phyloP scores from a whole-genome alignment of 2,113 vertebrate species.

The Myotis davidii region DNA sequence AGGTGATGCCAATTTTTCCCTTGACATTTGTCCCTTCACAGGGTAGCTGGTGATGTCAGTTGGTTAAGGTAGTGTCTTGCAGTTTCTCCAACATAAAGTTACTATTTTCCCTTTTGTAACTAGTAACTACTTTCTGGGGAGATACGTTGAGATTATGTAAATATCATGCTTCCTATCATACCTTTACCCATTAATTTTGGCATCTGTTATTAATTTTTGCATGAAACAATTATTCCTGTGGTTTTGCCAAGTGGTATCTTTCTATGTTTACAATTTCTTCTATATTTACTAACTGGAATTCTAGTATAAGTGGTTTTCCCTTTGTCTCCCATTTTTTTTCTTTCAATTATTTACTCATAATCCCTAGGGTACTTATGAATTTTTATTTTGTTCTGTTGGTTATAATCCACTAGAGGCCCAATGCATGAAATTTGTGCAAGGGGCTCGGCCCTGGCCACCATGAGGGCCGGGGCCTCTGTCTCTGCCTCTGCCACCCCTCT shows the following conservation, averaged over 20 bases:
- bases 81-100: neutral
- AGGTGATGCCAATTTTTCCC: accelerated
- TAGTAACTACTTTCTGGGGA: neutral
- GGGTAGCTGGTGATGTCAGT: neutral
- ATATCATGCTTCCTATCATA: neutral
- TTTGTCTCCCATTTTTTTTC: neutral
- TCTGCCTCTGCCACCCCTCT: too few species aligned
- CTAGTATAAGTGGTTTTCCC: neutral
- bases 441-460: too few species aligned
- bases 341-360: slow-evolving; percentile 9
- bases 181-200: slow-evolving; percentile 30
- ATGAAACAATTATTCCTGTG: slow-evolving; percentile 33
- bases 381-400: neutral
- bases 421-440: too few species aligned
- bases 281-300: neutral
- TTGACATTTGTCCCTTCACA: neutral
- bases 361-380: neutral
- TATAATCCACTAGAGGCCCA: neutral
- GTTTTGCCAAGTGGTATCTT: slow-evolving; percentile 40
- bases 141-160: neutral
- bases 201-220: slow-evolving; percentile 39
- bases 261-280: slow-evolving; percentile 32
- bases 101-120: neutral
- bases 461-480: too few species aligned
- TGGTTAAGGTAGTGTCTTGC: neutral